A percentile compares a stretch with the other conserved stretches of the same genome.
Evolutionary conservation across 2,113 vertebrate genomes (phyloP).

Genomic region (Sapajus apella): DNA sequence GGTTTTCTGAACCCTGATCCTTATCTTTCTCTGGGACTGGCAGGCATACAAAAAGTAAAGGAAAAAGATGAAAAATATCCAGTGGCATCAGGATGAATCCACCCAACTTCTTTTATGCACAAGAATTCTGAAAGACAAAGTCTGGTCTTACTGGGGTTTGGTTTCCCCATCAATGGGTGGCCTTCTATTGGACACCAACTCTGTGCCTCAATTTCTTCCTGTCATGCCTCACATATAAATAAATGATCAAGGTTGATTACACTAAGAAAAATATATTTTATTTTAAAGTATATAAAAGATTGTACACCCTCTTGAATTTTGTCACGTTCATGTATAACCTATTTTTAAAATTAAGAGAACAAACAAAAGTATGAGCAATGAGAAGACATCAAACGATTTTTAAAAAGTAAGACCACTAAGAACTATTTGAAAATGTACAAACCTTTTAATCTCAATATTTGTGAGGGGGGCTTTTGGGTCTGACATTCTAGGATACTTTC

Average conservation of each 20-base stretch:
- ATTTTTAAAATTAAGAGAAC: conserved; percentile 37
- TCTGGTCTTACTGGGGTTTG: background rate
- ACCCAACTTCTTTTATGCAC: background rate
- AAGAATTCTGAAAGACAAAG: background rate
- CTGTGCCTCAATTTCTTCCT: background rate
- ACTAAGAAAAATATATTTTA: background rate
- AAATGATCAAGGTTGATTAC: background rate
- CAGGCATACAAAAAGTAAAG: conserved; percentile 51
- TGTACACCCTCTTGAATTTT: background rate
- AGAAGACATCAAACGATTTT: background rate
- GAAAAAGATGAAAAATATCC: conserved; percentile 50
- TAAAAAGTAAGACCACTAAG: background rate
- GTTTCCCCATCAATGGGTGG: background rate
- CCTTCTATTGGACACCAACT: background rate
- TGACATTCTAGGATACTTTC: background rate
- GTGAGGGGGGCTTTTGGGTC: background rate
- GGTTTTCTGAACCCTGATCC: conserved; percentile 43
- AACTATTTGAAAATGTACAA: conserved; percentile 14
- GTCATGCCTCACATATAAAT: background rate
- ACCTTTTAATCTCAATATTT: background rate
- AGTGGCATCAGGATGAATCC: conserved; percentile 1
- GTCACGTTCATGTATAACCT: background rate
- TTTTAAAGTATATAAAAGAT: background rate
- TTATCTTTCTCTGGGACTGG: conserved; percentile 47
- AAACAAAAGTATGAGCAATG: background rate